phyloP scores from a whole-genome alignment of 2,888 invertebrate species.

The Craniophora ligustri region DNA sequence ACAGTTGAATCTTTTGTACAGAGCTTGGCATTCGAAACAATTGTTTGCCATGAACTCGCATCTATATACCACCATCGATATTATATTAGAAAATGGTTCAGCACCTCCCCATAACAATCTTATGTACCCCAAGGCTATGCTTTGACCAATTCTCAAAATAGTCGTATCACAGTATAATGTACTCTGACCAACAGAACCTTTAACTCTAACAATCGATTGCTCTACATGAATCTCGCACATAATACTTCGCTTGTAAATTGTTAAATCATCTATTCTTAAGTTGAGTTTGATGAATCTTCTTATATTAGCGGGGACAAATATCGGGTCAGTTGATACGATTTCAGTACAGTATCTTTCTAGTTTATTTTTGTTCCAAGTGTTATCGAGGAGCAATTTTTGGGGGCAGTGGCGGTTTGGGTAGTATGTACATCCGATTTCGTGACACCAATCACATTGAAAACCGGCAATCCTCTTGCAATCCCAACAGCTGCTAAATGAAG shows the following conservation, averaged over 20 bases:
- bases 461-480: slow-evolving; percentile 57
- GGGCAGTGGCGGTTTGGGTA: slow-evolving; percentile 56
- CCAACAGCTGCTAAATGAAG: slow-evolving; percentile 42
- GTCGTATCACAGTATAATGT: slow-evolving; percentile 39
- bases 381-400: slow-evolving; percentile 54
- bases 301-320: slow-evolving; percentile 56
- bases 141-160: slow-evolving; percentile 20
- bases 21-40: slow-evolving; percentile 51
- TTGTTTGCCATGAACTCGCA: slow-evolving; percentile 53
- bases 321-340: slow-evolving; percentile 51
- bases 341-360: slow-evolving; percentile 44
- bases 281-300: slow-evolving; percentile 53
- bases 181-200: slow-evolving; percentile 26
- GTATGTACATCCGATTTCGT: slow-evolving; percentile 59
- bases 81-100: slow-evolving; percentile 62
- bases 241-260: slow-evolving; percentile 54
- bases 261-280: slow-evolving; percentile 58
- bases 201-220: slow-evolving; percentile 14
- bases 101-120: slow-evolving; percentile 62
- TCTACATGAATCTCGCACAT: slow-evolving; percentile 59
- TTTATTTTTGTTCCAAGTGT: slow-evolving; percentile 18
- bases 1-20: slow-evolving; percentile 57
- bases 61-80: slow-evolving; percentile 59
- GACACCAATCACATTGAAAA: slow-evolving; percentile 58
- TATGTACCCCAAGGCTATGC: slow-evolving; percentile 49